Evolutionary conservation across 2,113 vertebrate species (phyloP), one percentile per base, ranked within the genome.

Genomic region (Forbesichthys agassizii): DNA sequence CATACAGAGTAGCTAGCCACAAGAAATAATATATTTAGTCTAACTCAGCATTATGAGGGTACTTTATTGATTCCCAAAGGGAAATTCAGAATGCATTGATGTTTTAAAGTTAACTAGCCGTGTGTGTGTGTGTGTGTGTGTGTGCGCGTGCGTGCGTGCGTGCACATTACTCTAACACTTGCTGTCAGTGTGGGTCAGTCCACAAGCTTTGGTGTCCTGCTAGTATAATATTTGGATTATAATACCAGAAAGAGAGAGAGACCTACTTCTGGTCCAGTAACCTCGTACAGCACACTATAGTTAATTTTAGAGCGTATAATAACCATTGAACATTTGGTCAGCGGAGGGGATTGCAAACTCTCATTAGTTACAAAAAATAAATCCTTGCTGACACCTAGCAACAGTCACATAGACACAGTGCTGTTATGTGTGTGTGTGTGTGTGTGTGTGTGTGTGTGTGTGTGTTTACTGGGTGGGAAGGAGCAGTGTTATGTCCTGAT

Each of bases 361-460:
- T 48, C 54, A 67, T 57, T 46, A 48, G 54, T 68, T 52, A n/a
- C 11, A 6, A 48, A 48, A 20, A 3, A 53, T 46, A 42, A 42
- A 8, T 42, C 52, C 36, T 20, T 20, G 16, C 33, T 70, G 68
- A 70, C 68, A 70, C 49, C 16, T n/a, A 61, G 61, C 51, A 47
- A 52, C 3, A 0, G 33, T 53, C 58, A 55, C 72, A 64, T 33
- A 60, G 61, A 59, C 2, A 20, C 63, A 18, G 33, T 20, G 66
- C n/a, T 53, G 10, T 18, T 54, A 13, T 49, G 9, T 48, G 3
- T 12, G 12, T 64, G 8, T 27, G 16, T 64, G 0, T 64, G n/a
- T 14, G 46, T 49, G n/a, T n/a, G 61, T 20, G 61, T 48, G n/a
- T 62, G 61, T n/a, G 42, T 62, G 60, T 48, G 60, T 62, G 60